Conservation (phyloP, 2,113 vertebrate genomes). For the Sus scrofa region DNA sequence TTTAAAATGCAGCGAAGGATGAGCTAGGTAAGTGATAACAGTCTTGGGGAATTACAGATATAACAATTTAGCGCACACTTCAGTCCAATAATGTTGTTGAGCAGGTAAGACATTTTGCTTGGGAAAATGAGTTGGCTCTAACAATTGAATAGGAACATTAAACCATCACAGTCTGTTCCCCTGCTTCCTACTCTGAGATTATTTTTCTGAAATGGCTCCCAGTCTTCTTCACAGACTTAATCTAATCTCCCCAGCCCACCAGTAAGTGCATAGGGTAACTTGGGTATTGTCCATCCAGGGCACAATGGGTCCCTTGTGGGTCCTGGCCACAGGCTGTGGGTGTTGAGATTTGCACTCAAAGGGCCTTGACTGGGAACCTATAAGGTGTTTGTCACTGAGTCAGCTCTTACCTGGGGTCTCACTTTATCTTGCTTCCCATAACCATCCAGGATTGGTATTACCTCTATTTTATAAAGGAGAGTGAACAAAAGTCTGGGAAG, state of each 20-base stretch:
- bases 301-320: background rate
- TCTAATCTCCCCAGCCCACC: background rate
- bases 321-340: background rate
- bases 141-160: conserved; percentile 17
- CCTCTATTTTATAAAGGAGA: background rate
- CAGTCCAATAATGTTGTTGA: conserved; percentile 60
- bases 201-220: background rate
- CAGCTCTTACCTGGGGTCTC: background rate
- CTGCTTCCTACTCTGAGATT: background rate
- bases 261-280: background rate
- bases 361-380: background rate
- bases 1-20: conserved; percentile 76
- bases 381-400: background rate
- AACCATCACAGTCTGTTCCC: background rate
- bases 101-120: conserved; percentile 34
- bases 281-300: background rate
- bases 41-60: conserved; percentile 61
- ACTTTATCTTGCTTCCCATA: background rate
- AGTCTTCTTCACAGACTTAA: background rate
- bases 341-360: background rate
- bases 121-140: conserved; percentile 44
- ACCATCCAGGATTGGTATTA: background rate
- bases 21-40: conserved; percentile 59
- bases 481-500: background rate
- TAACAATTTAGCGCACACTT: conserved; percentile 70